A percentile compares a stretch with the other conserved stretches of the same genome.
Conservation (phyloP, 2,888 invertebrate genomes). For the Plagodis dolabraria region DNA sequence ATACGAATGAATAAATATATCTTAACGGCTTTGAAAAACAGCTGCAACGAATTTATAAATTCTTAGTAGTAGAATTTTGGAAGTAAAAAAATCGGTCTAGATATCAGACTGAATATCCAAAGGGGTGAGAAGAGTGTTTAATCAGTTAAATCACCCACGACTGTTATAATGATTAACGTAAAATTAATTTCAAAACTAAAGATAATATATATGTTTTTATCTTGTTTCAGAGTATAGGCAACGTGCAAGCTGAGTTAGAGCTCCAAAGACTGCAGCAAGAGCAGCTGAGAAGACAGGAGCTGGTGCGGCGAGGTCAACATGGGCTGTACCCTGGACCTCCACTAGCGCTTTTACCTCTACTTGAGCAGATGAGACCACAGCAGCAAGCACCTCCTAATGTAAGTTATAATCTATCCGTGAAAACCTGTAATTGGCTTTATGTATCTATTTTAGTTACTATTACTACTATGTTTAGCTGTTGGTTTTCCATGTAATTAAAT, state of each 20-base stretch:
- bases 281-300: conserved; percentile 85
- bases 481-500: too few relatives aligned
- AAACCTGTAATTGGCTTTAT: too few relatives aligned
- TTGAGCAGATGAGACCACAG: conserved; percentile 86
- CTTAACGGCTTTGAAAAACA: too few relatives aligned
- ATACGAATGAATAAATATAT: too few relatives aligned
- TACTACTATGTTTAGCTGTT: too few relatives aligned
- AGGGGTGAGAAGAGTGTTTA: too few relatives aligned
- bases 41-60: too few relatives aligned
- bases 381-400: conserved; percentile 75
- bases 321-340: conserved; percentile 85
- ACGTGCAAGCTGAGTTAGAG: conserved; percentile 85
- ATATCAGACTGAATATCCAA: too few relatives aligned
- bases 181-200: not conserved
- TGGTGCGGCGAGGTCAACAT: conserved; percentile 78
- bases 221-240: conserved; percentile 74
- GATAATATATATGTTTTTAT: conserved; percentile 4
- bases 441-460: too few relatives aligned
- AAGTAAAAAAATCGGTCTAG: too few relatives aligned
- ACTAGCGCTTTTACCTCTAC: conserved; percentile 88
- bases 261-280: conserved; percentile 88
- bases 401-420: conserved; percentile 40
- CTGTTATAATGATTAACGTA: not conserved
- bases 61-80: too few relatives aligned
- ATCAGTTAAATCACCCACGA: too few relatives aligned